Percentiles rank a stretch among this genome's conserved stretches.
phyloP scores from a whole-genome alignment of 2,113 vertebrate species.

The Nothobranchius kuhntae region DNA sequence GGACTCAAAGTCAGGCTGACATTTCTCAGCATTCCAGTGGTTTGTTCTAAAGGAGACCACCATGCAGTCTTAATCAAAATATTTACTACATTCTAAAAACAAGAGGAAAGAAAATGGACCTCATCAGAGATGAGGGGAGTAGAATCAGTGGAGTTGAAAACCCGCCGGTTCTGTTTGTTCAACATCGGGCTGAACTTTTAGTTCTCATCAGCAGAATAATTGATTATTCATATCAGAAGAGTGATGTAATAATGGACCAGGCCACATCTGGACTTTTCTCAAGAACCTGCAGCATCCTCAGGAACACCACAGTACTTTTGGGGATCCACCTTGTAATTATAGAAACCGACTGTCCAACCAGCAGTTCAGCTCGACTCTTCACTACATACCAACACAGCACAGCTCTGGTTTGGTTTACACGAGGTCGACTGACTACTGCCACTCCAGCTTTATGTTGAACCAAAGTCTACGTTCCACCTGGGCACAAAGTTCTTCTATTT shows the following conservation, averaged over 20 bases:
- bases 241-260: conserved; percentile 32
- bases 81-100: conserved; percentile 25
- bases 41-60: conserved; percentile 40
- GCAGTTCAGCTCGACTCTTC: conserved; percentile 25
- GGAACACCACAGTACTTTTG: neutral
- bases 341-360: conserved; percentile 17
- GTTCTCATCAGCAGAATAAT: conserved; percentile 28
- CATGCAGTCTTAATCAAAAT: conserved; percentile 42
- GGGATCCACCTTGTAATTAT: conserved; percentile 23
- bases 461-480: conserved; percentile 43
- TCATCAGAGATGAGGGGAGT: conserved; percentile 12
- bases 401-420: conserved; percentile 48
- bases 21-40: conserved; percentile 40
- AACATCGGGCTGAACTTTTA: conserved; percentile 40
- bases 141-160: conserved; percentile 16
- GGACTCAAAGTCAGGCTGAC: conserved; percentile 35
- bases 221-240: conserved; percentile 22
- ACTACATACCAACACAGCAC: conserved; percentile 47
- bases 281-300: conserved; percentile 16
- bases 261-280: conserved; percentile 23
- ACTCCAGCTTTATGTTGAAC: conserved; percentile 42
- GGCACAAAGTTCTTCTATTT: neutral
- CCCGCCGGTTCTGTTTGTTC: conserved; percentile 31
- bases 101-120: conserved; percentile 14
- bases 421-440: conserved; percentile 41